These are phyloP conservation scores for Pseudomyrmex gracilis DNA, from an alignment of 1,140 invertebrate genomes.

Conservation along the genomic window DNA sequence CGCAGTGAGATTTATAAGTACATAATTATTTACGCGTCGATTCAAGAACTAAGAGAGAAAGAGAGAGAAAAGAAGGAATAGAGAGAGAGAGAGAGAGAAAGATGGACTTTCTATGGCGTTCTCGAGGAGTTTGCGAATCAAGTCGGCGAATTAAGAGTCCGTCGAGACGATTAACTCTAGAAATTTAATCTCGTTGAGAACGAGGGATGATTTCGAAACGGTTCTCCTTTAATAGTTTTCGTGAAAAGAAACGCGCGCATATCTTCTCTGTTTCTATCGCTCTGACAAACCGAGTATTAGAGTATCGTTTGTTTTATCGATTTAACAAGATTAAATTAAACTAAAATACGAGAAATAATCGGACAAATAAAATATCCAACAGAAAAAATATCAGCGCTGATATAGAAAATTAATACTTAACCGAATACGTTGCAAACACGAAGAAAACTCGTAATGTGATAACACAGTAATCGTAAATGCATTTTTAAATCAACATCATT, in stretches of 20 bases:
- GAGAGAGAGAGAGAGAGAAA: too few species aligned
- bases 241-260: conserved; percentile 61
- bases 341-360: not conserved
- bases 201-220: conserved; percentile 70
- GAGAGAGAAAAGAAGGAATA: too few species aligned
- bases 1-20: conserved; percentile 17
- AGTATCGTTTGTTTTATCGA: conserved; percentile 53
- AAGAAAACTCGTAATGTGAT: conserved; percentile 39
- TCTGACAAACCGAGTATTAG: not conserved
- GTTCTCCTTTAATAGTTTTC: conserved; percentile 67
- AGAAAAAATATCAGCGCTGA: not conserved
- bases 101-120: conserved; percentile 48
- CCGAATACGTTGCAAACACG: not conserved
- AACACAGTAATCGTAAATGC: conserved; percentile 36
- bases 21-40: conserved; percentile 67
- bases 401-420: too few species aligned
- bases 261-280: conserved; percentile 40
- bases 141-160: conserved; percentile 73
- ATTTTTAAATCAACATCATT: conserved; percentile 57
- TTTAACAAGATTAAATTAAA: conserved; percentile 56
- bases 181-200: conserved; percentile 75
- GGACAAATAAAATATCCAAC: not conserved
- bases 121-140: conserved; percentile 66
- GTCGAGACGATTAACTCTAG: conserved; percentile 71
- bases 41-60: conserved; percentile 22